These are phyloP conservation scores for Eustalomyia histrio DNA, from an alignment of 2,888 invertebrate genomes.

Conservation along the genomic window DNA sequence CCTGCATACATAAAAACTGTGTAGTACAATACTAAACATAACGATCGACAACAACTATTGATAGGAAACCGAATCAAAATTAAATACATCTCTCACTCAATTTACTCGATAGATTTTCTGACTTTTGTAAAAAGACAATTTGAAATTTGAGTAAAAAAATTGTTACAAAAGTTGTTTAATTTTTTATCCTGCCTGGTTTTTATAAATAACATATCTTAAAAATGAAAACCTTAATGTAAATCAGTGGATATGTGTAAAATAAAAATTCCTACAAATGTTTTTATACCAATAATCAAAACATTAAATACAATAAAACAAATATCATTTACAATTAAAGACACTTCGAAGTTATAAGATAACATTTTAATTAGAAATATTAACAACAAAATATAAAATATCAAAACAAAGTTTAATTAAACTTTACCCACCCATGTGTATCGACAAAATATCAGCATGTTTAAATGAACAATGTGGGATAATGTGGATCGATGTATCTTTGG, in stretches of 20 bases:
- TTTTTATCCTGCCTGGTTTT: too few relatives aligned
- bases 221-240: not conserved
- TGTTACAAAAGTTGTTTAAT: not conserved
- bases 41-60: conserved; percentile 2
- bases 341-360: conserved; percentile 44
- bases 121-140: not conserved
- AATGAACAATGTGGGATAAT: conserved; percentile 21
- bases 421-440: conserved; percentile 47
- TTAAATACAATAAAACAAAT: conserved; percentile 19
- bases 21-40: conserved; percentile 15
- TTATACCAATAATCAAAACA: not conserved
- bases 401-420: conserved; percentile 51
- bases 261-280: conserved; percentile 9
- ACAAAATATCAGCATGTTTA: not conserved
- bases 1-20: conserved; percentile 31
- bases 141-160: not conserved
- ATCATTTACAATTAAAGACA: conserved; percentile 51
- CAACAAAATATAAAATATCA: conserved; percentile 5
- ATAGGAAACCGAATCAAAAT: conserved; percentile 10
- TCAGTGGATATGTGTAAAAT: not conserved
- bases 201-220: too few relatives aligned
- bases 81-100: not conserved
- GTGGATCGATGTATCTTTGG: conserved; percentile 25
- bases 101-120: not conserved
- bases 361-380: conserved; percentile 58